phyloP scores from a whole-genome alignment of 1,140 invertebrate species.

The Dolichoris vasculosae region DNA sequence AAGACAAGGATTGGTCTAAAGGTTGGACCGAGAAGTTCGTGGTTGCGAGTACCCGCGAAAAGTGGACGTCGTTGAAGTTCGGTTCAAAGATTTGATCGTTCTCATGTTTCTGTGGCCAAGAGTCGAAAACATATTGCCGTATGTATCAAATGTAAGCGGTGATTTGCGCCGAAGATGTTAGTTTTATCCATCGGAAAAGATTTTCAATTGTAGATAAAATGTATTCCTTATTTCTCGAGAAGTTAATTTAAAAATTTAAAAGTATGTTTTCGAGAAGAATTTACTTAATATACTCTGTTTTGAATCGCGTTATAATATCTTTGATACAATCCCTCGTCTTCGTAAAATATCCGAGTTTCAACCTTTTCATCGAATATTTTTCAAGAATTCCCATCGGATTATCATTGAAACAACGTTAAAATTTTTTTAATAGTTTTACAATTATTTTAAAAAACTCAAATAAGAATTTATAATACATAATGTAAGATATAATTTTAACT shows the following conservation, averaged over 20 bases:
- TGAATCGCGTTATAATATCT: background rate
- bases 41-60: background rate
- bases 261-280: background rate
- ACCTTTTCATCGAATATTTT: background rate
- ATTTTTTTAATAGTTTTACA: too few relatives aligned
- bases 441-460: too few relatives aligned
- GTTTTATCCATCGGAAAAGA: too few relatives aligned
- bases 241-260: background rate
- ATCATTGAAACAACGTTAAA: too few relatives aligned
- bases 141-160: background rate
- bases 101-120: background rate
- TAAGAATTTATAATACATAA: too few relatives aligned
- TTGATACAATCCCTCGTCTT: background rate
- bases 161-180: too few relatives aligned
- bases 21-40: too few relatives aligned
- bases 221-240: background rate
- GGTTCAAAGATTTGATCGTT: background rate
- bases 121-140: background rate
- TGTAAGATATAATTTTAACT: too few relatives aligned
- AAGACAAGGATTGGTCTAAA: background rate
- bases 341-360: background rate
- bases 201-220: background rate
- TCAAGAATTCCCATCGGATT: too few relatives aligned
- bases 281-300: too few relatives aligned
- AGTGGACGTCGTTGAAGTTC: background rate